Conservation (phyloP, 2,797 vertebrate species). For the Rhabdophis nuchalis region DNA sequence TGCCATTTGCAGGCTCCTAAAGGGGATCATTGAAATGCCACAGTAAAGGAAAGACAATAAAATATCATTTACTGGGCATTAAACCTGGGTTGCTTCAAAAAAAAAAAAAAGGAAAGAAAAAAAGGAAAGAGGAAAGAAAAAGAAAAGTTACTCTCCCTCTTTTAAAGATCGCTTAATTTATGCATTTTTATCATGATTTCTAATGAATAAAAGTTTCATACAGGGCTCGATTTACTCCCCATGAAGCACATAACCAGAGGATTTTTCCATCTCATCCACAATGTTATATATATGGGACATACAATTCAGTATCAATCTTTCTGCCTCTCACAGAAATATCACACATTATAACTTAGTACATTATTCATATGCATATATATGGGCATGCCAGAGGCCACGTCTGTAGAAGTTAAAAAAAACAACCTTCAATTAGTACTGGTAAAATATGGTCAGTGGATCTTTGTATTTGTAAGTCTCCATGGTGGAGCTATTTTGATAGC, state of each 20-base stretch:
- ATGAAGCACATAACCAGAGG: neutral
- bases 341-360: neutral
- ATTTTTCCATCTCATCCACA: neutral
- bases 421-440: neutral
- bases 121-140: neutral
- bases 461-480: neutral
- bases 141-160: neutral
- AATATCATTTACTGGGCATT: constrained; percentile 76
- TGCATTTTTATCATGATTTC: constrained; percentile 56
- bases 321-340: neutral
- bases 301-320: neutral
- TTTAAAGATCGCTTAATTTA: constrained; percentile 51
- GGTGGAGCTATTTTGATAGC: neutral
- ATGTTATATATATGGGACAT: neutral
- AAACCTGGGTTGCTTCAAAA: constrained; percentile 67
- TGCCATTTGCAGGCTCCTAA: constrained; percentile 70
- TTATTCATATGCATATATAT: neutral
- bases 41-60: constrained; percentile 74
- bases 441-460: neutral
- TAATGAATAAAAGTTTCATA: constrained; percentile 24
- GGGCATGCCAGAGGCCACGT: neutral
- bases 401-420: neutral
- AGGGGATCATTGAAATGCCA: constrained; percentile 74
- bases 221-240: neutral
- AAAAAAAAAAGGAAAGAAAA: constrained; percentile 36